phyloP scores from a whole-genome alignment of 1,140 invertebrate genomes.

The Venustaconcha ellipsiformis region DNA sequence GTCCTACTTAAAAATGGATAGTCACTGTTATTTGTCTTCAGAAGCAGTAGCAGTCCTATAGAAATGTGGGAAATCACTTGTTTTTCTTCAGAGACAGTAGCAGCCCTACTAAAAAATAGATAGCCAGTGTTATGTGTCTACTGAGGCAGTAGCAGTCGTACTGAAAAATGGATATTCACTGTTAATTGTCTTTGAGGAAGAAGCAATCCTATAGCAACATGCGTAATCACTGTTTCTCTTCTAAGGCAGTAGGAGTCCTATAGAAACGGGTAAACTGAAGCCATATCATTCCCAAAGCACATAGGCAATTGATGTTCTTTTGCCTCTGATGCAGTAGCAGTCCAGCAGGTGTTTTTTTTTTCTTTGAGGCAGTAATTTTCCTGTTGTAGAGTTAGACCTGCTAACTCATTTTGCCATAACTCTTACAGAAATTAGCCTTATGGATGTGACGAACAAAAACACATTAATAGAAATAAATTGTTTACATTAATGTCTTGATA shows the following conservation, averaged over 20 bases:
- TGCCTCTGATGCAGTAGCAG: conserved; percentile 83
- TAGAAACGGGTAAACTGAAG: conserved; percentile 48
- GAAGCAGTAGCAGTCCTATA: conserved; percentile 87
- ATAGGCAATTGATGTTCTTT: too few species aligned
- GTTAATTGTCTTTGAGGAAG: too few species aligned
- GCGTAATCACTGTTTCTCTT: too few species aligned
- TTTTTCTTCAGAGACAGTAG: conserved; percentile 71
- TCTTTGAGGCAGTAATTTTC: conserved; percentile 76
- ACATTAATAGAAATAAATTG: too few species aligned
- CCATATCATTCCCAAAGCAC: too few species aligned
- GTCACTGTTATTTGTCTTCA: conserved; percentile 55
- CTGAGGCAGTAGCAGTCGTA: conserved; percentile 89
- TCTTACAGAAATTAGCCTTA: too few species aligned
- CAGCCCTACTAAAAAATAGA: conserved; percentile 75
- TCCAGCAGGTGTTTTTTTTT: conserved; percentile 72
- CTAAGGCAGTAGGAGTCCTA: conserved; percentile 86
- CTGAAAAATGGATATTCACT: conserved; percentile 50
- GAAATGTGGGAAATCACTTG: conserved; percentile 44
- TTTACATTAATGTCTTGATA: too few species aligned
- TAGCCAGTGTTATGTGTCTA: conserved; percentile 9
- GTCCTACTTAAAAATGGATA: too few species aligned
- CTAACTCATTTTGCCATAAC: too few species aligned
- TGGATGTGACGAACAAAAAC: too few species aligned
- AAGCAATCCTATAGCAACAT: conserved; percentile 75
- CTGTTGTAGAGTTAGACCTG: conserved; percentile 70